Evolutionary conservation across 2,113 vertebrate species (phyloP).

Genomic region (Boulengerochromis microlepis): DNA sequence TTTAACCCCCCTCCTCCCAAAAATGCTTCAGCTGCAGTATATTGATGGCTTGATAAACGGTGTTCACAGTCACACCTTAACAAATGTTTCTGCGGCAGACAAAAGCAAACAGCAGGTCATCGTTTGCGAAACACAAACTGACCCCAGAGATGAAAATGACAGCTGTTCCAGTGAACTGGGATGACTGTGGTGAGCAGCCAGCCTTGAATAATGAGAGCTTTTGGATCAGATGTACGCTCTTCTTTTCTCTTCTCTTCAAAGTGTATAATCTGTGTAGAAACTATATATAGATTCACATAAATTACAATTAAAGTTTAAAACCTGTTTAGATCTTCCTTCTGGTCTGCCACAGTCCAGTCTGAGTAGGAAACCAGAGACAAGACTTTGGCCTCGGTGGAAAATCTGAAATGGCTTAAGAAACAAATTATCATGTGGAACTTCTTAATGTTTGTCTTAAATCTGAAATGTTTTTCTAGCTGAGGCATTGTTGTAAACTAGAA

Average conservation of each 20-base stretch:
- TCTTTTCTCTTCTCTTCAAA: background rate
- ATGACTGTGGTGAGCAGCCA: conserved; percentile 29
- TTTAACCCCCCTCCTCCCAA: background rate
- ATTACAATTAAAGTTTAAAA: background rate
- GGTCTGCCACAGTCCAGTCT: background rate
- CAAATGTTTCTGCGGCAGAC: conserved; percentile 9
- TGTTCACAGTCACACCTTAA: background rate
- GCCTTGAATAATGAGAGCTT: conserved; percentile 33
- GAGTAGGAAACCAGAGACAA: background rate
- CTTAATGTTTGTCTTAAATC: background rate
- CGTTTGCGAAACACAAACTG: conserved; percentile 35
- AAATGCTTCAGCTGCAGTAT: background rate
- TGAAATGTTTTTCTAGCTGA: background rate
- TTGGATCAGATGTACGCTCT: background rate
- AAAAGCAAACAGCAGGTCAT: conserved; percentile 40
- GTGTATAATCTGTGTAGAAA: background rate
- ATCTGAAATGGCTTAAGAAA: background rate
- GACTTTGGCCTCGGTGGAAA: background rate
- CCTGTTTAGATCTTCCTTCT: background rate
- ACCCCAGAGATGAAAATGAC: conserved; percentile 48
- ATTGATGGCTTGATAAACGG: background rate
- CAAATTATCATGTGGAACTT: background rate
- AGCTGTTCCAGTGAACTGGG: conserved; percentile 47
- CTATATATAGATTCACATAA: background rate
- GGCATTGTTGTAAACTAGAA: background rate